Conservation (phyloP, 2,113 vertebrate genomes). For the Tursiops truncatus region DNA sequence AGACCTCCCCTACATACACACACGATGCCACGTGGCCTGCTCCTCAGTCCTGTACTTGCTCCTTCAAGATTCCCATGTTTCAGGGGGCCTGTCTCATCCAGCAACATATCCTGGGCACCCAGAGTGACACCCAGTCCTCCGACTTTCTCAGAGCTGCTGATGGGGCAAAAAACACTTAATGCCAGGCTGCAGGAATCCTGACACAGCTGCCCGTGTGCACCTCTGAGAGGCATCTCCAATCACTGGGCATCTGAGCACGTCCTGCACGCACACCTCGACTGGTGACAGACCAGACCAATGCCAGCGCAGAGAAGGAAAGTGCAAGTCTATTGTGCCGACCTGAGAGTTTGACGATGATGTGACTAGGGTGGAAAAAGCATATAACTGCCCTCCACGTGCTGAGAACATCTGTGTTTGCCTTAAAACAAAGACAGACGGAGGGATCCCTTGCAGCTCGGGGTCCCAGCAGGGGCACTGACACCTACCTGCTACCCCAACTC, state of each 20-base stretch:
- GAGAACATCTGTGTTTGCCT: rapidly evolving
- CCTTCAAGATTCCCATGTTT: too few relatives aligned
- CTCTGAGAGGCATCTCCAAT: neutral
- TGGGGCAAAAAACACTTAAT: rapidly evolving
- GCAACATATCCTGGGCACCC: neutral
- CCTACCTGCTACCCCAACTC: rapidly evolving
- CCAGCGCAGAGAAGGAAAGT: rapidly evolving
- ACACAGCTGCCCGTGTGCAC: neutral
- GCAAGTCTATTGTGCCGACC: rapidly evolving
- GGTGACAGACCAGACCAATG: too few relatives aligned
- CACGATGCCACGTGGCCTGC: too few relatives aligned
- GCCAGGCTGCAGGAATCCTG: neutral
- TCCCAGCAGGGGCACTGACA: neutral
- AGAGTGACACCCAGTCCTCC: rapidly evolving
- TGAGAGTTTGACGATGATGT: rapidly evolving
- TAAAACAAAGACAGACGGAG: rapidly evolving
- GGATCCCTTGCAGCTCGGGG: rapidly evolving
- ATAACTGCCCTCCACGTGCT: rapidly evolving
- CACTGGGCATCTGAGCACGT: rapidly evolving
- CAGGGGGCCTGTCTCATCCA: neutral
- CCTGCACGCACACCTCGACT: rapidly evolving
- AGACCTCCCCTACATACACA: too few relatives aligned
- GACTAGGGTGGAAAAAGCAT: rapidly evolving
- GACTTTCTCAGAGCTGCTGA: rapidly evolving
- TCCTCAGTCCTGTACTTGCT: neutral